Base-by-base conservation (phyloP, 1,140 invertebrate species). In the Cyrtorhinus lividipennis region DNA sequence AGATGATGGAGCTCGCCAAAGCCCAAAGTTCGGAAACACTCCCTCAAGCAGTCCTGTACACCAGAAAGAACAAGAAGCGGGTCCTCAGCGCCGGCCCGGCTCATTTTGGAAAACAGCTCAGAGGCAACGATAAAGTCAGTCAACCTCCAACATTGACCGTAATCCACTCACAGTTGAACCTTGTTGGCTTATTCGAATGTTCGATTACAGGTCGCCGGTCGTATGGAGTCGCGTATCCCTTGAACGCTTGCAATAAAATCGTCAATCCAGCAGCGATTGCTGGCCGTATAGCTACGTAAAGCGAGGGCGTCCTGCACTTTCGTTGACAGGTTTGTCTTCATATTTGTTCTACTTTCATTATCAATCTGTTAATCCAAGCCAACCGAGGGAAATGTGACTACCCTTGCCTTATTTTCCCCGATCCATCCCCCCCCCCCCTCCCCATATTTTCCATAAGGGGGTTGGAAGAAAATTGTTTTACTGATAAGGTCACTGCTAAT, bases 281-380 rank as follows among this genome's bases (percentile, higher is more conserved):
- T 59, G 88, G 85, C 3, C 86, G 86, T 67, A 91, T 98, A 69
- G 89, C 81, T 0, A 77, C 5, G 82, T 94, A 48, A 82, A 87
- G 70, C 78, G 95, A 24, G 93, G 94, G 0, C 84, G n/a, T 24
- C 87, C 68, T 98, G 95, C 73, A 95, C 95, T 77, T 99, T 99
- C 73, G 83, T 95, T 13, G 90, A 97, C 67, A 98, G 98, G 79
- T 83, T 84, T 53, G 10, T 61, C 44, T 38, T 24, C n/a, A 44
- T 13, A 10, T 3, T 44, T 44, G n/a, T n/a, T n/a, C n/a, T n/a
- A n/a, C n/a, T n/a, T n/a, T n/a, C n/a, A n/a, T n/a, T n/a, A n/a
- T n/a, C n/a, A n/a, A n/a, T n/a, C n/a, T n/a, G n/a, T n/a, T n/a
- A n/a, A n/a, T n/a, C n/a, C n/a, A n/a, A n/a, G n/a, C n/a, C n/a